phyloP scores from a whole-genome alignment of 2,797 vertebrate species.

The Malacoraja senta region DNA sequence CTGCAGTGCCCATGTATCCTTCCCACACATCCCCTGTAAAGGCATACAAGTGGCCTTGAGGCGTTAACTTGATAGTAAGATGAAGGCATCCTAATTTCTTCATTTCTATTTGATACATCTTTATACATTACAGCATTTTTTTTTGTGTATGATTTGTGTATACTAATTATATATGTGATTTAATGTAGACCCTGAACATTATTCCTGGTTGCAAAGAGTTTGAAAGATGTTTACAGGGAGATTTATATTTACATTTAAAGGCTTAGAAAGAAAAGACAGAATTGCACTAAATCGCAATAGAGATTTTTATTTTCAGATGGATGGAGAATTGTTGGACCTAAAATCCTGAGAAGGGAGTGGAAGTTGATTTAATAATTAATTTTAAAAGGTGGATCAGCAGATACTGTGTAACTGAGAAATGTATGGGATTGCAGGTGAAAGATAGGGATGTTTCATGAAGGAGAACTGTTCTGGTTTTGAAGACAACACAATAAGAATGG shows the following conservation, averaged over 20 bases:
- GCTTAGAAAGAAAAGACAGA: not conserved
- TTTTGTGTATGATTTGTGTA: not conserved
- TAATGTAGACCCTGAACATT: not conserved
- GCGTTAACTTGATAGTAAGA: not conserved
- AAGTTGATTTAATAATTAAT: too few relatives aligned
- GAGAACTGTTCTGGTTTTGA: too few relatives aligned
- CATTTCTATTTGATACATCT: not conserved
- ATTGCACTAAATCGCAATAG: not conserved
- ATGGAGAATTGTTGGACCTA: too few relatives aligned
- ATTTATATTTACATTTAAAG: not conserved
- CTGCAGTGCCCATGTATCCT: too few relatives aligned
- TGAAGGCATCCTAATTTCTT: not conserved
- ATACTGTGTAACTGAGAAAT: too few relatives aligned
- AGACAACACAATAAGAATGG: too few relatives aligned
- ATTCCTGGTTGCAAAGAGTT: not conserved
- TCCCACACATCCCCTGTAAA: not conserved
- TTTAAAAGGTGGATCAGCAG: too few relatives aligned
- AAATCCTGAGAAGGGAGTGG: too few relatives aligned
- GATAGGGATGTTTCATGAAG: too few relatives aligned
- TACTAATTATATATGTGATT: not conserved
- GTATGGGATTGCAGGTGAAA: too few relatives aligned
- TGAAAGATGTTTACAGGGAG: not conserved
- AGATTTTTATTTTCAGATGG: too few relatives aligned
- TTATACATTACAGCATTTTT: not conserved
- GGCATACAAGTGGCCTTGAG: not conserved